Evolutionary conservation across 2,113 vertebrate species (phyloP).

Genomic region (Oriolus oriolus): DNA sequence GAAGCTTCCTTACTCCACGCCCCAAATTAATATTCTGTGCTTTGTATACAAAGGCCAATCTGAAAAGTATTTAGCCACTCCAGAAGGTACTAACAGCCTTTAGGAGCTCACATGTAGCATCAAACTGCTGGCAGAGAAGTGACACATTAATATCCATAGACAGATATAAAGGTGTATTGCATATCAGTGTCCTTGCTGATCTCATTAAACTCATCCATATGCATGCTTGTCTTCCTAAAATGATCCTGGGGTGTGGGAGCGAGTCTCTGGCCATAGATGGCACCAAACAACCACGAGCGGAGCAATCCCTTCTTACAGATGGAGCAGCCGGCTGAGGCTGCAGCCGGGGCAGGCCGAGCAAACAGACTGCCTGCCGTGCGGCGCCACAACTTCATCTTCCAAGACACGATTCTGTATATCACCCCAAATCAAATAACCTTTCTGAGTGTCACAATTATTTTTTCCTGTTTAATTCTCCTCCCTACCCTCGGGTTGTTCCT

Average conservation of each 20-base stretch:
- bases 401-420: neutral
- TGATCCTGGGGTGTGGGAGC: neutral
- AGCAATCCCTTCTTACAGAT: neutral
- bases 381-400: neutral
- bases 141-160: neutral
- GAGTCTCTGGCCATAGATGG: constrained; percentile 40
- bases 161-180: neutral
- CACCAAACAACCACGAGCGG: neutral
- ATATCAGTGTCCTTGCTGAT: neutral
- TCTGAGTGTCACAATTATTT: neutral
- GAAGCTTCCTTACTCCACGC: neutral
- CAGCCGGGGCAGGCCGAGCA: neutral
- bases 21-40: neutral
- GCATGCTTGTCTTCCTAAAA: neutral
- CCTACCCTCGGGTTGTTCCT: fast-evolving
- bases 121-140: neutral
- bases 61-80: neutral
- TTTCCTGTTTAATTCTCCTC: neutral
- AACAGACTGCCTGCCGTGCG: neutral
- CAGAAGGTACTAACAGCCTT: neutral
- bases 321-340: neutral
- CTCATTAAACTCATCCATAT: neutral
- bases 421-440: neutral
- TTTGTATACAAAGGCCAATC: neutral
- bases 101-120: neutral